Conservation (phyloP, 2,113 vertebrate genomes). For the Centropus unirufus region DNA sequence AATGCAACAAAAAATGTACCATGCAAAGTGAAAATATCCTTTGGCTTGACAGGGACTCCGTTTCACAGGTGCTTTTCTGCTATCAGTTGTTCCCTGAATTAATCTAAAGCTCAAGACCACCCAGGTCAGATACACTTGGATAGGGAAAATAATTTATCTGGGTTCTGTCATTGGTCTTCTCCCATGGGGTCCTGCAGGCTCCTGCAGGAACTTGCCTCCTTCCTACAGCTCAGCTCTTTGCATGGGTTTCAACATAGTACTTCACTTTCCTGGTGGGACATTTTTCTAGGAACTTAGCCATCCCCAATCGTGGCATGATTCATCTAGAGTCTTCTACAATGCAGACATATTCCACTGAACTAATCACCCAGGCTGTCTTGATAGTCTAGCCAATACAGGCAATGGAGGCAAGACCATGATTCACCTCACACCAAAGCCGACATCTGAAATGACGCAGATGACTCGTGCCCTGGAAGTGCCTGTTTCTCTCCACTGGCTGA, state of each 20-base stretch:
- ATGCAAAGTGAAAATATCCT: background rate
- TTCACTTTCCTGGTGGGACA: background rate
- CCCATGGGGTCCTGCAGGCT: background rate
- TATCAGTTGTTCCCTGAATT: background rate
- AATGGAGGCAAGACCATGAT: background rate
- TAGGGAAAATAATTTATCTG: background rate
- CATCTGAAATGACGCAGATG: background rate
- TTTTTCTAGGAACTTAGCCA: background rate
- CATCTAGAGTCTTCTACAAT: background rate
- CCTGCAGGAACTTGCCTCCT: background rate
- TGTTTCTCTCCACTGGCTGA: background rate
- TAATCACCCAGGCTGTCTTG: background rate
- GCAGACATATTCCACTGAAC: background rate
- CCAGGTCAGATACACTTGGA: background rate
- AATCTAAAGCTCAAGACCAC: background rate
- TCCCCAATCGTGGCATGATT: background rate
- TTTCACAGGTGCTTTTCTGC: background rate
- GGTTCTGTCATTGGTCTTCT: background rate
- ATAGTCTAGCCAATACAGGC: background rate
- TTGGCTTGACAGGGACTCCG: background rate
- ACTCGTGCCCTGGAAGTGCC: background rate
- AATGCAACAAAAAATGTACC: background rate
- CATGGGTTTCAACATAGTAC: background rate
- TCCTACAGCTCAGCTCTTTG: background rate
- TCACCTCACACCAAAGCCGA: conserved; percentile 12